Evolutionary conservation across 2,113 vertebrate genomes (phyloP).

Genomic region (Anarrhichthys ocellatus): DNA sequence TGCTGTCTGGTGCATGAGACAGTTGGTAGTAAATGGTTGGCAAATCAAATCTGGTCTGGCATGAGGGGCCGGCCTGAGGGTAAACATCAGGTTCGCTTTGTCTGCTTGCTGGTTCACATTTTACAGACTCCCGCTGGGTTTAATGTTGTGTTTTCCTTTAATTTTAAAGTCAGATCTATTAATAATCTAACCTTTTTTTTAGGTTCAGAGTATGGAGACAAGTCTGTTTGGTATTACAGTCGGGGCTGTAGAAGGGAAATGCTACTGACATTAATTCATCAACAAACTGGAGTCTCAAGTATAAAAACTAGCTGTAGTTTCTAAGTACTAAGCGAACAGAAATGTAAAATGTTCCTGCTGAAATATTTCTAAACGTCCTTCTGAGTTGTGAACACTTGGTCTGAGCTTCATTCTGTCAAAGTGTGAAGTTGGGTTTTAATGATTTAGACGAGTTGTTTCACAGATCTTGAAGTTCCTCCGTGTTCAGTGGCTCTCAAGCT

Average conservation of each 20-base stretch:
- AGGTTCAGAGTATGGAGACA: not conserved
- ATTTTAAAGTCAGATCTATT: conserved; percentile 15
- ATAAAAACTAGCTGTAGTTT: not conserved
- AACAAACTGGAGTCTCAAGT: not conserved
- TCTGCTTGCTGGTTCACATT: conserved; percentile 42
- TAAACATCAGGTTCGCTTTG: conserved; percentile 60
- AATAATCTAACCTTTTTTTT: not conserved
- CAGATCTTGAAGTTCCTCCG: not conserved
- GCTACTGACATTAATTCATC: too few species aligned
- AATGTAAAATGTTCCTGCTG: conserved; percentile 1
- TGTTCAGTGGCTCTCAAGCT: conserved; percentile 4
- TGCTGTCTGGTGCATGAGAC: conserved; percentile 51
- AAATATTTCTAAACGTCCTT: not conserved
- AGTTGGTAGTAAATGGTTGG: conserved; percentile 70
- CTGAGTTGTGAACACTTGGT: conserved; percentile 2
- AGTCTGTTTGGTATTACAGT: not conserved
- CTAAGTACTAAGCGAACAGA: not conserved
- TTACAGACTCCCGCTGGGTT: conserved; percentile 27
- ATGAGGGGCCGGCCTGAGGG: conserved; percentile 53
- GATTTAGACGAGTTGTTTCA: conserved; percentile 12
- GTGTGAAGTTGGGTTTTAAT: conserved; percentile 21
- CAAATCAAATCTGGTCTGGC: conserved; percentile 71
- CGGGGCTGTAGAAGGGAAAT: not conserved
- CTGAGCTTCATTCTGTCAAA: conserved; percentile 6
- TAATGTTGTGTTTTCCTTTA: not conserved